Conservation (phyloP, 2,113 vertebrate genomes). For the Pseudonaja textilis region DNA sequence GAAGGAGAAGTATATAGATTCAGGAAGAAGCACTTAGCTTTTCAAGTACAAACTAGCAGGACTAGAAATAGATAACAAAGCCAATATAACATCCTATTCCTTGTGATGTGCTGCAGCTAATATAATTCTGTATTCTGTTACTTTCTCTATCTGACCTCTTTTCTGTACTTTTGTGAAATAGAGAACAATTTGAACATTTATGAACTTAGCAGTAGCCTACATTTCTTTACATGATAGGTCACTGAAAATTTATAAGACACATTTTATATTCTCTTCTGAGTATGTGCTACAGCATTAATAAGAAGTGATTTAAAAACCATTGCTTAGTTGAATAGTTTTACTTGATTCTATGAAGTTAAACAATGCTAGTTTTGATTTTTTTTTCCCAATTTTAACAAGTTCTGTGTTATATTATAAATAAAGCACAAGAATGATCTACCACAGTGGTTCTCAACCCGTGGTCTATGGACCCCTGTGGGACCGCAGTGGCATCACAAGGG, state of each 20-base stretch:
- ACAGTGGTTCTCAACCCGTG: background rate
- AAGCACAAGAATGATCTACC: background rate
- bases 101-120: background rate
- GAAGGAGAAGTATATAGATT: background rate
- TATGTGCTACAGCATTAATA: background rate
- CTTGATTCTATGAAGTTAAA: background rate
- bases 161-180: background rate
- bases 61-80: background rate
- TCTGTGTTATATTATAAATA: conserved; percentile 17
- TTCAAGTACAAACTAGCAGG: background rate
- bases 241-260: background rate
- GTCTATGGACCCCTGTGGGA: background rate
- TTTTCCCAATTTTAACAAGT: background rate
- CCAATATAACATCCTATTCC: background rate
- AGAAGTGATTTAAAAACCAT: background rate
- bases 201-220: background rate
- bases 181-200: background rate
- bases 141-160: background rate
- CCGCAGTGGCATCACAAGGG: background rate
- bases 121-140: background rate
- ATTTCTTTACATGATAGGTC: background rate
- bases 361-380: background rate
- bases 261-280: background rate
- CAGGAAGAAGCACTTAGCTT: background rate
- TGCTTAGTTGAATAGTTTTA: background rate